Conservation (phyloP, 1,140 invertebrate genomes). For the Pseudomyrmex flavicornis region DNA sequence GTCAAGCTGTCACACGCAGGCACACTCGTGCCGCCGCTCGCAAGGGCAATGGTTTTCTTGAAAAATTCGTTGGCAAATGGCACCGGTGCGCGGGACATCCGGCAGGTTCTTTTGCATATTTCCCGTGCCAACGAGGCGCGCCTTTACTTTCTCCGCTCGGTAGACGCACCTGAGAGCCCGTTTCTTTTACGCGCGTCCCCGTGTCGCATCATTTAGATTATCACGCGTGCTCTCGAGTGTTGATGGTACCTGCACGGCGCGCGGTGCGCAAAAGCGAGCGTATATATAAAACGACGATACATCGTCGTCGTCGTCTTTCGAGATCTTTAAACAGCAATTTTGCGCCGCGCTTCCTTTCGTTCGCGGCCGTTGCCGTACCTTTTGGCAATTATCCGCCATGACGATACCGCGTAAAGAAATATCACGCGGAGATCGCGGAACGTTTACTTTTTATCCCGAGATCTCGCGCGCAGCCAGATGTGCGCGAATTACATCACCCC, state of each 20-base stretch:
- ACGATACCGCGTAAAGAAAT: constrained; percentile 28
- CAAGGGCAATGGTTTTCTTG: constrained; percentile 43
- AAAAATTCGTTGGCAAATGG: constrained; percentile 67
- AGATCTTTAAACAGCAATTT: not conserved
- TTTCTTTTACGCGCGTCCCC: constrained; percentile 11
- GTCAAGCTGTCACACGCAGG: constrained; percentile 69
- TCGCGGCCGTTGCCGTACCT: not conserved
- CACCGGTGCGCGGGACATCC: constrained; percentile 35
- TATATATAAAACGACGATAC: constrained; percentile 21
- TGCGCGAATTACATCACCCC: constrained; percentile 19
- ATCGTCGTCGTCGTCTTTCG: not conserved
- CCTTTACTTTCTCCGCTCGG: constrained; percentile 43
- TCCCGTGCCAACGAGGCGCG: constrained; percentile 16
- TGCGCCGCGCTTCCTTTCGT: not conserved
- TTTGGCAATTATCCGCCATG: constrained; percentile 59
- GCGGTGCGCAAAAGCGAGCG: constrained; percentile 16
- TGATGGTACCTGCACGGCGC: constrained; percentile 39
- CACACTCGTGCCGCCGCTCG: constrained; percentile 29
- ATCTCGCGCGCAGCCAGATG: not conserved
- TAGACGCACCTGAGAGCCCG: not conserved
- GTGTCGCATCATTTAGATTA: constrained; percentile 42
- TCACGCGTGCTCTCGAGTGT: constrained; percentile 21
- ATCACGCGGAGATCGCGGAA: constrained; percentile 7
- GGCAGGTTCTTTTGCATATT: constrained; percentile 22
- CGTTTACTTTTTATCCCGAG: constrained; percentile 31